Evolutionary conservation across 2,888 invertebrate species (phyloP).

Genomic region (Lepidochrysops patricia): DNA sequence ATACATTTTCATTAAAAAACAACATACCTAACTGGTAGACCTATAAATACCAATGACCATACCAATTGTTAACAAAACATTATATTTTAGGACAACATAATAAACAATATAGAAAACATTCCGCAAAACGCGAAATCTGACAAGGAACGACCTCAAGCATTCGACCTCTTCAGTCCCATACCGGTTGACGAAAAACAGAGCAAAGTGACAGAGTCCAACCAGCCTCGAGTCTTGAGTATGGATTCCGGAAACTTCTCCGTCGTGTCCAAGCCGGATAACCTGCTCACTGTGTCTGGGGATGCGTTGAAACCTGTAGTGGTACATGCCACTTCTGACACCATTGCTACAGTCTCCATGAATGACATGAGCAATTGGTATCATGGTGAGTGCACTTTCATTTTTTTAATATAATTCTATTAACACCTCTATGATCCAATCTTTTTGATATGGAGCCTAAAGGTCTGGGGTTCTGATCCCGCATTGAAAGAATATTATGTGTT

Average conservation of each 20-base stretch:
- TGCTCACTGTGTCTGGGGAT: constrained; percentile 53
- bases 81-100: constrained; percentile 47
- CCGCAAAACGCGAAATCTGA: constrained; percentile 32
- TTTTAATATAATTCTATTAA: too few species aligned
- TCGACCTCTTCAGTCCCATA: constrained; percentile 74
- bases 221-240: constrained; percentile 53
- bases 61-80: too few species aligned
- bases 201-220: constrained; percentile 43
- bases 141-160: constrained; percentile 50
- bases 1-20: too few species aligned
- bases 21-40: too few species aligned
- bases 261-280: constrained; percentile 47
- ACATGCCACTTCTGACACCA: constrained; percentile 55
- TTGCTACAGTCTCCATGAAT: constrained; percentile 70
- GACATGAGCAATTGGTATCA: constrained; percentile 82
- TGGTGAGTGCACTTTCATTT: constrained; percentile 45
- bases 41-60: too few species aligned
- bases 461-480: too few species aligned
- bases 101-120: constrained; percentile 28
- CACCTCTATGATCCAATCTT: too few species aligned
- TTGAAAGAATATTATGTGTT: too few species aligned
- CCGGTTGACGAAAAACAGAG: constrained; percentile 55
- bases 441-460: too few species aligned
- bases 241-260: constrained; percentile 64
- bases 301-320: constrained; percentile 49